These are phyloP conservation scores for Melitaea cinxia DNA, from an alignment of 1,140 invertebrate species.

Conservation along the genomic window DNA sequence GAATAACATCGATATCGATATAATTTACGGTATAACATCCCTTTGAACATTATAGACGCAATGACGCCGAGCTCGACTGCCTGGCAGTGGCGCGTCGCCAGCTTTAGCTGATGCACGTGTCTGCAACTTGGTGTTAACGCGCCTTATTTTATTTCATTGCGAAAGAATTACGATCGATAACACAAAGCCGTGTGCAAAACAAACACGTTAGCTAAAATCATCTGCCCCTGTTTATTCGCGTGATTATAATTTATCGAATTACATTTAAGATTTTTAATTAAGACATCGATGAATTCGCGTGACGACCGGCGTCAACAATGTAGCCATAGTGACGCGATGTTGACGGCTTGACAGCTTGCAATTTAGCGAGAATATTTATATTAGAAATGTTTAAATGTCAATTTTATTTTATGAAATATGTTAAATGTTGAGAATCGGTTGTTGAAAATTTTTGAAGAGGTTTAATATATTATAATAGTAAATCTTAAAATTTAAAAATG, in stretches of 20 bases:
- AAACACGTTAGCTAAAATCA: conserved; percentile 30
- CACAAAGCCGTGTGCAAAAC: conserved; percentile 52
- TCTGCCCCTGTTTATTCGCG: conserved; percentile 22
- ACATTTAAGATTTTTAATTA: conserved; percentile 37
- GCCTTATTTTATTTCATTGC: conserved; percentile 17
- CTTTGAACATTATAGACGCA: conserved; percentile 65
- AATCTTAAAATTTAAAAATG: conserved; percentile 78
- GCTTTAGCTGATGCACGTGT: conserved; percentile 32
- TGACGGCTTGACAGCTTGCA: conserved; percentile 62
- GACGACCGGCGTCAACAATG: conserved; percentile 74
- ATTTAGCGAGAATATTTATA: conserved; percentile 42
- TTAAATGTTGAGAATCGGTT: conserved; percentile 46
- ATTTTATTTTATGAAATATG: conserved; percentile 30
- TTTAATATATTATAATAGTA: conserved; percentile 45
- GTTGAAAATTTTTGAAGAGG: conserved; percentile 39
- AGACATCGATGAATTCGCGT: conserved; percentile 61
- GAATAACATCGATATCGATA: conserved; percentile 28
- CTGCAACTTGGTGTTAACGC: neutral
- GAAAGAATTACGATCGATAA: conserved; percentile 56
- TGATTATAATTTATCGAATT: conserved; percentile 17
- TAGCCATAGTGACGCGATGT: conserved; percentile 78
- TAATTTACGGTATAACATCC: conserved; percentile 3
- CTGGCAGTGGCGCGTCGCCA: conserved; percentile 65
- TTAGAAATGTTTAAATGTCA: conserved; percentile 31
- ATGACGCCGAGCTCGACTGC: conserved; percentile 50